phyloP scores from a whole-genome alignment of 2,888 invertebrate species.

The Agrotis exclamationis region DNA sequence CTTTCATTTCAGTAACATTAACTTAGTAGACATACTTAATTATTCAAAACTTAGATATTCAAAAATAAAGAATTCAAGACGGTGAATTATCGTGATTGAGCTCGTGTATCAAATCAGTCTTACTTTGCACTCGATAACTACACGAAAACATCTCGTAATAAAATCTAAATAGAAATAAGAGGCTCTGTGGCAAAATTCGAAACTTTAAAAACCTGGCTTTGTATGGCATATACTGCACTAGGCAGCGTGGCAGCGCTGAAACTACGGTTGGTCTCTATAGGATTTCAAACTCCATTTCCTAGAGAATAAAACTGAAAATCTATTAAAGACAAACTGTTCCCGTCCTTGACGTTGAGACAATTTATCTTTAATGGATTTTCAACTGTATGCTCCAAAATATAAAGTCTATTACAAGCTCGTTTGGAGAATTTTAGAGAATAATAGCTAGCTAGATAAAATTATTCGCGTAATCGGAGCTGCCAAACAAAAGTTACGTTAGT shows the following conservation, averaged over 20 bases:
- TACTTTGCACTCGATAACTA: constrained; percentile 55
- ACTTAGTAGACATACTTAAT: constrained; percentile 55
- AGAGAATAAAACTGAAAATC: too few species aligned
- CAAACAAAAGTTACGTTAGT: not conserved
- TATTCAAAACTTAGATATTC: constrained; percentile 64
- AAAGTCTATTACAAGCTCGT: too few species aligned
- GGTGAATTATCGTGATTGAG: constrained; percentile 71
- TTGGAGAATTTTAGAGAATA: too few species aligned
- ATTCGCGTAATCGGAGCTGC: not conserved
- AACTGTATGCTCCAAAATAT: too few species aligned
- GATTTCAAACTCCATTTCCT: too few species aligned
- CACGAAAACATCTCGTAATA: constrained; percentile 27
- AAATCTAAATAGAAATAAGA: constrained; percentile 26
- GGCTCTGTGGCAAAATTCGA: constrained; percentile 33
- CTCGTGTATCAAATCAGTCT: constrained; percentile 81
- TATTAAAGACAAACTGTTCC: too few species aligned
- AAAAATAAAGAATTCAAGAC: constrained; percentile 68
- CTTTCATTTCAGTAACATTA: constrained; percentile 44
- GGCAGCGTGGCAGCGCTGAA: too few species aligned
- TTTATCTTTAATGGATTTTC: too few species aligned
- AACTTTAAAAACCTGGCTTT: constrained; percentile 23
- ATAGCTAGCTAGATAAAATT: not conserved
- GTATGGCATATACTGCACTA: constrained; percentile 13
- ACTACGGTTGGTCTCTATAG: too few species aligned
- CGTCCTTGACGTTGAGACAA: too few species aligned